Conservation (phyloP, 2,113 vertebrate species). For the Strigops habroptila region DNA sequence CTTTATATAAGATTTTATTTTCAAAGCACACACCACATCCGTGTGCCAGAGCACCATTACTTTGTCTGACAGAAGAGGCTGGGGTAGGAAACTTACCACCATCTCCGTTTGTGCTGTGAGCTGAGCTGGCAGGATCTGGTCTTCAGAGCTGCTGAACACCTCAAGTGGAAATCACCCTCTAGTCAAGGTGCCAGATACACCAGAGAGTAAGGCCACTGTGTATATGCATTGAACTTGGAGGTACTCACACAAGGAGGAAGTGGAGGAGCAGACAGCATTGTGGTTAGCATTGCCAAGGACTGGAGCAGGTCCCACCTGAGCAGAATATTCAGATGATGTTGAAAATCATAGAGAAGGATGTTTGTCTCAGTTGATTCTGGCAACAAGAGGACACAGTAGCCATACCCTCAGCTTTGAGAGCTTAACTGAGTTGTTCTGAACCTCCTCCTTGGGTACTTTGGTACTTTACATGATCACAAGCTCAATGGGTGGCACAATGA, state of each 20-base stretch:
- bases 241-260: neutral
- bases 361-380: neutral
- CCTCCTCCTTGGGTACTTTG: neutral
- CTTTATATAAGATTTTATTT: neutral
- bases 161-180: neutral
- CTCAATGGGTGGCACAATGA: neutral
- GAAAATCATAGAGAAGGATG: neutral
- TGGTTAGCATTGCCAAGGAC: neutral
- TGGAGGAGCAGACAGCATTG: neutral
- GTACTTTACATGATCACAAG: neutral
- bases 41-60: neutral
- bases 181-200: neutral
- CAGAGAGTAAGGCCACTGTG: neutral
- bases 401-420: neutral
- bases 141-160: neutral
- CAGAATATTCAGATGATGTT: neutral
- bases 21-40: neutral
- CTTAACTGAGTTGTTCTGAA: neutral
- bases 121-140: neutral
- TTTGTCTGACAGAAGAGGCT: neutral
- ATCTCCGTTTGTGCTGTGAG: neutral
- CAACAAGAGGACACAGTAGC: neutral
- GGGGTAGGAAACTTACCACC: neutral
- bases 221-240: neutral
- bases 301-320: neutral